These are phyloP conservation scores for Tenthredo amoena DNA, from an alignment of 2,888 invertebrate genomes.

Conservation along the genomic window DNA sequence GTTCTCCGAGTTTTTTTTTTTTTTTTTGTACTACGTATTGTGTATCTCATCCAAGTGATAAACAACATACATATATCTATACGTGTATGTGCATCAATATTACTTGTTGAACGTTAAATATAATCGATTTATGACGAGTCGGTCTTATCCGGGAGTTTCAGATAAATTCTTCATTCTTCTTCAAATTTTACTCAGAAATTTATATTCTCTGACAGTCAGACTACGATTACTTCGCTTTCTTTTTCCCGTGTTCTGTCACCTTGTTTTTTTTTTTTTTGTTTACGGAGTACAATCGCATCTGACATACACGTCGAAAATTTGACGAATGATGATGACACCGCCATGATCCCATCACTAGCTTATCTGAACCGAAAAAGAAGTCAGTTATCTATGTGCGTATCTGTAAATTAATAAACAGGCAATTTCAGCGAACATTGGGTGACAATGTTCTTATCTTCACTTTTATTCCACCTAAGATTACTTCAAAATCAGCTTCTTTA, in stretches of 20 bases:
- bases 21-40: too few relatives aligned
- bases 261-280: not conserved
- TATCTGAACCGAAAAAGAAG: not conserved
- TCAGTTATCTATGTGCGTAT: not conserved
- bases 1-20: too few relatives aligned
- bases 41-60: too few relatives aligned
- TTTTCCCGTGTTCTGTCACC: too few relatives aligned
- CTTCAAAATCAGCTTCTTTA: too few relatives aligned
- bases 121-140: not conserved
- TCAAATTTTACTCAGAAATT: not conserved
- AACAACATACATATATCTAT: too few relatives aligned
- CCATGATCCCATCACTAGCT: not conserved
- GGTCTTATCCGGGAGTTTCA: not conserved
- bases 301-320: not conserved
- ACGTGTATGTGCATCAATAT: not conserved
- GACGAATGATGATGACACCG: not conserved
- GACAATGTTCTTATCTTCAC: not conserved
- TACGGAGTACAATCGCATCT: not conserved
- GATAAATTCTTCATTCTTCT: not conserved
- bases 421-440: not conserved
- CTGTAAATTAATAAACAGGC: not conserved
- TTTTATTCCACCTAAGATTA: not conserved
- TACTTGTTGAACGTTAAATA: not conserved
- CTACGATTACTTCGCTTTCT: too few relatives aligned
- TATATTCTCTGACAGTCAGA: too few relatives aligned